phyloP scores from a whole-genome alignment of 2,888 invertebrate species.

The Stegophylla sp. region DNA sequence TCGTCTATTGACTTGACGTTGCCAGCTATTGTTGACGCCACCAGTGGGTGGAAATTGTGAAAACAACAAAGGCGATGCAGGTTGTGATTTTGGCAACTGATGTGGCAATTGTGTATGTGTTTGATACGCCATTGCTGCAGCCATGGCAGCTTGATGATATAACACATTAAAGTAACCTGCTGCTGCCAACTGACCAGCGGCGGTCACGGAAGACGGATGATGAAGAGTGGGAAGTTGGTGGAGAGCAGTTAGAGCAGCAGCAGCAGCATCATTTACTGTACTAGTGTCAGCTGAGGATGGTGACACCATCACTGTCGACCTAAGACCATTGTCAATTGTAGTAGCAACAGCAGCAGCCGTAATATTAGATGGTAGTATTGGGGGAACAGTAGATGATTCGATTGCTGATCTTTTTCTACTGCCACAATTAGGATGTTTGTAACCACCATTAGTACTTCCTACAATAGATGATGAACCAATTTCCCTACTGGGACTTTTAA shows the following conservation, averaged over 20 bases:
- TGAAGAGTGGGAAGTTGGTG: constrained; percentile 24
- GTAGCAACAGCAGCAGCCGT: not conserved
- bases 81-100: not conserved
- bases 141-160: constrained; percentile 34
- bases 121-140: constrained; percentile 37
- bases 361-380: no score
- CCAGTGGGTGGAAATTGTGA: not conserved
- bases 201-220: not conserved
- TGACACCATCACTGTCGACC: not conserved
- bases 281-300: not conserved
- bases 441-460: not conserved
- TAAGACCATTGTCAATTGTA: not conserved
- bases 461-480: not conserved
- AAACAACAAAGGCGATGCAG: not conserved
- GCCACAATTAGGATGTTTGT: not conserved
- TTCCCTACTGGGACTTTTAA: constrained; percentile 4
- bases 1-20: not conserved
- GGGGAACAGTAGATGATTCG: not conserved
- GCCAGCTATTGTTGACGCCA: not conserved
- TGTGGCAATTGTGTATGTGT: not conserved
- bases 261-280: not conserved
- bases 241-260: not conserved
- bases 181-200: constrained; percentile 4
- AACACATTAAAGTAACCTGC: constrained; percentile 40
- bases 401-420: constrained; percentile 21